Evolutionary conservation across 2,797 vertebrate genomes (phyloP).

Genomic region (Hippopotamyrus pictus): DNA sequence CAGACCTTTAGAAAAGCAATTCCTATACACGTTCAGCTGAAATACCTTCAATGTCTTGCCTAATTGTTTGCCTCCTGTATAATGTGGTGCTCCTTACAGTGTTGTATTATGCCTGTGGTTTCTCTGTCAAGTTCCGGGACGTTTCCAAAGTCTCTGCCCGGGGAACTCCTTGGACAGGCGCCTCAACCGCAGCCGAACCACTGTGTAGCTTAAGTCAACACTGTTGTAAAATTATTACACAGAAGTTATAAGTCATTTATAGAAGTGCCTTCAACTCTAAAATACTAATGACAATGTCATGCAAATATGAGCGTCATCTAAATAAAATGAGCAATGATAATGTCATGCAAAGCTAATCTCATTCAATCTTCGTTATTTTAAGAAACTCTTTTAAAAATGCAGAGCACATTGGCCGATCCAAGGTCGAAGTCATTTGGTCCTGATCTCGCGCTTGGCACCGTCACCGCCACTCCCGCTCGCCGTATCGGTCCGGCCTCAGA

Average conservation of each 20-base stretch:
- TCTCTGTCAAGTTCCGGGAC: not conserved
- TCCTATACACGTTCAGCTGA: not conserved
- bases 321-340: not conserved
- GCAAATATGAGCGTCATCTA: not conserved
- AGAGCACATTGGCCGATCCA: not conserved
- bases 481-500: not conserved
- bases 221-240: not conserved
- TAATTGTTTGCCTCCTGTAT: not conserved
- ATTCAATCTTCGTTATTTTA: not conserved
- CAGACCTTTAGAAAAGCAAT: not conserved
- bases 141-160: not conserved
- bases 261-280: not conserved
- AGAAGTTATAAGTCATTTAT: not conserved
- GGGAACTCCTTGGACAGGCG: not conserved
- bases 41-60: not conserved
- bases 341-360: not conserved
- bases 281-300: not conserved
- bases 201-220: not conserved
- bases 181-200: not conserved
- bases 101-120: not conserved
- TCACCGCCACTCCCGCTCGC: not conserved
- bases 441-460: slow-evolving; percentile 4
- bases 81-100: not conserved
- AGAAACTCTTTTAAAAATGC: not conserved
- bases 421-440: not conserved